Conservation (phyloP, 2,113 vertebrate species). For the Gobius niger region DNA sequence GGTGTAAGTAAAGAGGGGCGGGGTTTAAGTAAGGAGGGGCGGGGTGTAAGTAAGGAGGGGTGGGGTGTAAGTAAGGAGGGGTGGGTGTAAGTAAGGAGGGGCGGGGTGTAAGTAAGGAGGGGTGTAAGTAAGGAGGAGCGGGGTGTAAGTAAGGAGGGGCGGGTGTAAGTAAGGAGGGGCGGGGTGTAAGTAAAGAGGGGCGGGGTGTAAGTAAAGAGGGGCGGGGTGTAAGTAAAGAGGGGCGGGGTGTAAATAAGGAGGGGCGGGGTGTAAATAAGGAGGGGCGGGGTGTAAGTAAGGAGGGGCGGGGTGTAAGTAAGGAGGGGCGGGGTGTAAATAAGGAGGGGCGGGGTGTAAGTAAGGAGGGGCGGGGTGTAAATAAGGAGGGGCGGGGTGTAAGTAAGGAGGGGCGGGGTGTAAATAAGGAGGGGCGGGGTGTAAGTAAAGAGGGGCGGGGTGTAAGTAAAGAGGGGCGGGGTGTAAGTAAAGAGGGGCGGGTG, state of each 20-base stretch:
- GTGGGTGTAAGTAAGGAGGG: too few relatives aligned
- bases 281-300: too few relatives aligned
- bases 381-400: constrained; percentile 34
- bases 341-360: constrained; percentile 31
- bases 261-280: constrained; percentile 23
- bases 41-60: too few relatives aligned
- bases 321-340: too few relatives aligned
- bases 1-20: constrained; percentile 46
- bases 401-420: too few relatives aligned
- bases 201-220: too few relatives aligned
- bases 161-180: too few relatives aligned
- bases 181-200: constrained; percentile 3
- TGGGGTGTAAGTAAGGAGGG: constrained; percentile 7
- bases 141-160: background rate
- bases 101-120: constrained; percentile 11
- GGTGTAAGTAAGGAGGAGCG: constrained; percentile 43
- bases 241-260: too few relatives aligned
- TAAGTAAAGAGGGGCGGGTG: background rate
- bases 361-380: too few relatives aligned
- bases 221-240: constrained; percentile 11
- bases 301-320: constrained; percentile 30
- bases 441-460: background rate
- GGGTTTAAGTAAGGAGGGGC: background rate
- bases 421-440: constrained; percentile 38
- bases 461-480: constrained; percentile 41